Base-by-base conservation (phyloP, 2,797 vertebrate species). In the Tenualosa ilisha region DNA sequence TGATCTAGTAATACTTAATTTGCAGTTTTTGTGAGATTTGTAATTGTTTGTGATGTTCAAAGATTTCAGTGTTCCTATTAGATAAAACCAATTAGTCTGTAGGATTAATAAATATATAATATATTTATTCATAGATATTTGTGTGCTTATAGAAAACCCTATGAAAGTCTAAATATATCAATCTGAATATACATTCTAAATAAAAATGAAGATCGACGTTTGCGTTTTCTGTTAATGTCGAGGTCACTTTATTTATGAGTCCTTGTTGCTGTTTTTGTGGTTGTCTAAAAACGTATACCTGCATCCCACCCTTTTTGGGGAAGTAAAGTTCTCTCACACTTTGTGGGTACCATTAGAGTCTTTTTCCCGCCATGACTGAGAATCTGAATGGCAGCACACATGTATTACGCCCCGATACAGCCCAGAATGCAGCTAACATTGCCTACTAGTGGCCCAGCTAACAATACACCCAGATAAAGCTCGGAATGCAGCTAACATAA, bases 141-240 rank as follows among this genome's bases (percentile, higher is more conserved):
- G 68, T 75, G 68, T 75, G 68, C 68, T 75, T 75, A 75, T 75
- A 75, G 40, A 75, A 75, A 75, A 72, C 65, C 65, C 65, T 72
- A 72, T 72, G 65, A 72, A 72, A 75, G 15, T 75, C 68, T 75
- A 75, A 75, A 75, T 75, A 75, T 75, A 75, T 75, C 68, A 75
- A 75, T 75, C 31, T 75, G 37, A 75, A 75, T 75, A 75, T 75
- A 75, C 68, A 75, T 40, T 75, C 40, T 40, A 75, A 75, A 43
- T 75, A 75, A 75, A 75, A 13, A 12, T 65, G 68, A 20, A 75
- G 37, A 75, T 75, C 15, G 17, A 43, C 37, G 13, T 17, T 75
- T 75, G 68, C 68, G 31, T 40, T 75, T 40, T 31, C 40, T 75
- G 37, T 75, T 1, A 31, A 40, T 43, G 68, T 75, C 22, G 20